Percentiles rank a stretch among this genome's conserved stretches.
phyloP scores from a whole-genome alignment of 2,113 vertebrate species.

The Pelvicachromis taeniatus region DNA sequence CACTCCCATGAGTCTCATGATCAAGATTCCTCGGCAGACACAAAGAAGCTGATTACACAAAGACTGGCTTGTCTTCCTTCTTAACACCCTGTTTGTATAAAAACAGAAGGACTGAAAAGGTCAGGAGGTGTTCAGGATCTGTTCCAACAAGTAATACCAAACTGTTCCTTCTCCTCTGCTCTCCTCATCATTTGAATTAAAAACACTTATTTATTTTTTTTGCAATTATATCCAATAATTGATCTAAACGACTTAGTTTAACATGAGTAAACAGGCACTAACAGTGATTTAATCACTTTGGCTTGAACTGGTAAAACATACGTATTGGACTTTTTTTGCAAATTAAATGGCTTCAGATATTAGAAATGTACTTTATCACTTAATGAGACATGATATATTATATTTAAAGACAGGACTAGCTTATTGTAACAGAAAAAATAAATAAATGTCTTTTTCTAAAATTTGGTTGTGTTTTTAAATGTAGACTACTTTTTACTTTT shows the following conservation, averaged over 20 bases:
- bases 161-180: not conserved
- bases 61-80: conserved; percentile 2
- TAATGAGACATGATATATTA: not conserved
- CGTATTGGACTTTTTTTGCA: not conserved
- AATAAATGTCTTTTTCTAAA: not conserved
- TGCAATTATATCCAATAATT: not conserved
- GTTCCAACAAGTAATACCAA: not conserved
- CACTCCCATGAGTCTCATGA: not conserved
- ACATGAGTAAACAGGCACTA: not conserved
- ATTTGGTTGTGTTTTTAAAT: not conserved
- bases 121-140: conserved; percentile 34
- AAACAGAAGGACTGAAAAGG: conserved; percentile 31
- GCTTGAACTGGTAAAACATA: not conserved
- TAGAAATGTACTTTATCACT: not conserved
- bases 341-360: not conserved
- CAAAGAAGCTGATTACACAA: conserved; percentile 4
- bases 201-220: not conserved
- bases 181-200: not conserved
- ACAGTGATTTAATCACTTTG: not conserved
- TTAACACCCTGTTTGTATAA: conserved; percentile 13
- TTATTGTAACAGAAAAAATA: not conserved
- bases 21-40: not conserved
- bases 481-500: not conserved
- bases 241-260: not conserved
- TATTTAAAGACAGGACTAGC: not conserved